Evolutionary conservation across 2,113 vertebrate genomes (phyloP).

Genomic region (Anolis carolinensis): DNA sequence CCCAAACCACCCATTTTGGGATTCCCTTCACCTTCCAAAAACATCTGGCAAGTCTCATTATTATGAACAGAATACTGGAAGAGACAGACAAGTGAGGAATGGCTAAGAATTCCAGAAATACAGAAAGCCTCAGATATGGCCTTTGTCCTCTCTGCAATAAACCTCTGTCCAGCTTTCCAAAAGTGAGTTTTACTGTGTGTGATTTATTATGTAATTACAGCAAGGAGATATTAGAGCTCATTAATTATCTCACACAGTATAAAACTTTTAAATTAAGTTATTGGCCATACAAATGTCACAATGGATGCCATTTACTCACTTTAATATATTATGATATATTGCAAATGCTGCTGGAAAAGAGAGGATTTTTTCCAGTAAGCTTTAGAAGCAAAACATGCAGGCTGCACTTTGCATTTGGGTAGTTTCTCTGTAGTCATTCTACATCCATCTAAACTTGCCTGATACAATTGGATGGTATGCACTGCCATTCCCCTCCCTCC

Average conservation of each 20-base stretch:
- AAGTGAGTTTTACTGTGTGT: conserved; percentile 47
- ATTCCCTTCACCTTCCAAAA: conserved; percentile 18
- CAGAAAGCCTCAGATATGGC: conserved; percentile 38
- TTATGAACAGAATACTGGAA: conserved; percentile 35
- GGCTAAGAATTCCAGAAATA: conserved; percentile 22
- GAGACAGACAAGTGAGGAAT: conserved; percentile 15
- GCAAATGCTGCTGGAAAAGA: conserved; percentile 8
- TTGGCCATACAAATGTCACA: conserved; percentile 47
- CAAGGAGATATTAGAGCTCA: conserved; percentile 29
- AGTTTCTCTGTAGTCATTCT: not conserved
- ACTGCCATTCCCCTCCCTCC: not conserved
- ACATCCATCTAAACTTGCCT: not conserved
- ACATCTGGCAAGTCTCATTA: conserved; percentile 42
- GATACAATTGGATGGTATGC: not conserved
- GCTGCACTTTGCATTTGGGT: conserved; percentile 5
- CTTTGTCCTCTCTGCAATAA: conserved; percentile 22
- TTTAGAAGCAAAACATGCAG: not conserved
- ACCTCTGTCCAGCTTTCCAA: conserved; percentile 50
- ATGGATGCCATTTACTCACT: conserved; percentile 27
- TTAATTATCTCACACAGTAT: conserved; percentile 53
- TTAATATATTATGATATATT: conserved; percentile 26
- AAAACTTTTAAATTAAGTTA: conserved; percentile 58
- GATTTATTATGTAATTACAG: conserved; percentile 61
- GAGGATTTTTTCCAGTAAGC: conserved; percentile 16
- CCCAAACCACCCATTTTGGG: not conserved